Percentiles rank a stretch among this genome's conserved stretches.
Conservation (phyloP, 2,888 invertebrate genomes). For the Chouioia cunea region DNA sequence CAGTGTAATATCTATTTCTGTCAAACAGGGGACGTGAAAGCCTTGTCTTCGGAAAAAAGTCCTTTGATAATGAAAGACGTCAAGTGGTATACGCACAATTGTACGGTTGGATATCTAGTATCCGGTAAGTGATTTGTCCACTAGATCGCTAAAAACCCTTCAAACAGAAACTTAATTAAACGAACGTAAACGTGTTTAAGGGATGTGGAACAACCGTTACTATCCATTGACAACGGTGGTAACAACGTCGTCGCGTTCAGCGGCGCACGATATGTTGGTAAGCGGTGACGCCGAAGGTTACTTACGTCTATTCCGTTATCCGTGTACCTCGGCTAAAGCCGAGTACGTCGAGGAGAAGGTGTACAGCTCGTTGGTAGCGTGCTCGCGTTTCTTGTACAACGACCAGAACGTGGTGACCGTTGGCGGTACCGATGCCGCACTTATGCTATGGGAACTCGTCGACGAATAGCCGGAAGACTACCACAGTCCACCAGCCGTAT, state of each 20-base stretch:
- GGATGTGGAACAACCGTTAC: conserved; percentile 91
- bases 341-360: conserved; percentile 91
- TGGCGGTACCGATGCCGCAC: conserved; percentile 88
- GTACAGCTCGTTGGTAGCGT: conserved; percentile 85
- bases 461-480: conserved; percentile 73
- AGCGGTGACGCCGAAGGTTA: conserved; percentile 93
- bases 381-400: conserved; percentile 86
- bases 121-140: conserved; percentile 74
- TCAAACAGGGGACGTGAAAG: conserved; percentile 86
- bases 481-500: conserved; percentile 14
- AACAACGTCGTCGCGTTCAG: conserved; percentile 84
- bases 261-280: conserved; percentile 85
- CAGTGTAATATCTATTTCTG: neutral
- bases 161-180: conserved; percentile 9
- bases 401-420: conserved; percentile 88
- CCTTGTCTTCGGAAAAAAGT: conserved; percentile 87
- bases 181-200: conserved; percentile 64
- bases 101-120: conserved; percentile 88
- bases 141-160: neutral
- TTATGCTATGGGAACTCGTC: conserved; percentile 92
- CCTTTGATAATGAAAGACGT: conserved; percentile 91
- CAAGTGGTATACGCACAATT: conserved; percentile 90
- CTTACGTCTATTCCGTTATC: conserved; percentile 87
- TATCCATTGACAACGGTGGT: conserved; percentile 88
- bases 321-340: conserved; percentile 86